These are phyloP conservation scores for Thaumatotibia leucotreta DNA, from an alignment of 1,140 invertebrate species.

Conservation along the genomic window DNA sequence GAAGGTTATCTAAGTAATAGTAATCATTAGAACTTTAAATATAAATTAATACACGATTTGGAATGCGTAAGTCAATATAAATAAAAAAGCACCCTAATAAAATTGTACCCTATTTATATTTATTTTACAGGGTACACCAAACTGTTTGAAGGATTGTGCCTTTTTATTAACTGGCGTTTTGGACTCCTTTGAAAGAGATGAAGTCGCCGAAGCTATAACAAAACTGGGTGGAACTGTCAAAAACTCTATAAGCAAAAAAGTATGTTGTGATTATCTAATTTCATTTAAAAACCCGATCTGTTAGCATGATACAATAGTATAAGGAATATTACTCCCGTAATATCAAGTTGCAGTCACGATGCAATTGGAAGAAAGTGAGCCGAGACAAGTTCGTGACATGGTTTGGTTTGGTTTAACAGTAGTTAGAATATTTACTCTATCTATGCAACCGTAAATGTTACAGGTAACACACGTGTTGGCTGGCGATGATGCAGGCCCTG, in stretches of 20 bases:
- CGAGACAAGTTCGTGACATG: no score
- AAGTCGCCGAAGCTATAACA: slow-evolving; percentile 84
- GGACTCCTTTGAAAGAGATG: slow-evolving; percentile 91
- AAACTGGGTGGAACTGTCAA: slow-evolving; percentile 90
- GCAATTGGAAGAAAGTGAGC: no score
- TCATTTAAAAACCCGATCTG: no score
- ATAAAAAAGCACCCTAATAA: no score
- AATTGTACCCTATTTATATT: background rate
- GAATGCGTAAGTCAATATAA: no score
- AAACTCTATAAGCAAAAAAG: slow-evolving; percentile 84
- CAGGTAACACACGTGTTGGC: slow-evolving; percentile 88
- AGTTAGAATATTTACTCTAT: background rate
- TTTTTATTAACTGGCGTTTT: slow-evolving; percentile 93
- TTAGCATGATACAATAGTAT: no score
- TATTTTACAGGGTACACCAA: slow-evolving; percentile 80
- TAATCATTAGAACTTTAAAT: no score
- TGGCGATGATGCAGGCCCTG: slow-evolving; percentile 89
- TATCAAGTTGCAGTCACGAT: no score
- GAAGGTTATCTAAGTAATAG: no score
- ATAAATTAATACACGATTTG: no score
- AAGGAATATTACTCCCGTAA: no score
- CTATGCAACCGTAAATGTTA: background rate
- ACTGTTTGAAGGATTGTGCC: slow-evolving; percentile 85
- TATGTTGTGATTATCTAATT: slow-evolving; percentile 28
- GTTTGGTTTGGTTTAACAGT: background rate